Evolutionary conservation across 1,140 invertebrate species (phyloP).

Genomic region (Pseudomyrmex pallidus): DNA sequence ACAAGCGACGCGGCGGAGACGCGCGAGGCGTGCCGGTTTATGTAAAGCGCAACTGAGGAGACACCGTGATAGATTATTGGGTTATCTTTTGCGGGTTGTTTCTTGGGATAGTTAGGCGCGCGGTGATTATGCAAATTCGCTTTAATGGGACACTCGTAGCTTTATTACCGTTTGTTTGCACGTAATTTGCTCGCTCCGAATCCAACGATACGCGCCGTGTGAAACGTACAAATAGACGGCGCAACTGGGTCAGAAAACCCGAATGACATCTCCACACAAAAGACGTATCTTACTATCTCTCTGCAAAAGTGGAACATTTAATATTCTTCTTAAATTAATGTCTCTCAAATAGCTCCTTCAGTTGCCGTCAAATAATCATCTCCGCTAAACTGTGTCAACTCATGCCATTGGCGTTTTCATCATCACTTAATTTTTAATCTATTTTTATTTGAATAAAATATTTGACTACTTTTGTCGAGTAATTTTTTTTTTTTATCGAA

Average conservation of each 20-base stretch:
- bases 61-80: slow-evolving; percentile 53
- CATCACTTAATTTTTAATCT: no score
- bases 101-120: slow-evolving; percentile 62
- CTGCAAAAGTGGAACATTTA: not conserved
- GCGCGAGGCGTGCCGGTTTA: slow-evolving; percentile 11
- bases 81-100: slow-evolving; percentile 63
- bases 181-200: slow-evolving; percentile 36
- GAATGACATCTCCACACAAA: not conserved
- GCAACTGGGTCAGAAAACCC: slow-evolving; percentile 11
- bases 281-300: no score
- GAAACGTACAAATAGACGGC: slow-evolving; percentile 24
- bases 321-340: not conserved
- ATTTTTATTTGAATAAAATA: no score
- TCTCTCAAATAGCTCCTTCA: not conserved
- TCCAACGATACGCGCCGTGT: slow-evolving; percentile 31
- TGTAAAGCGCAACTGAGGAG: slow-evolving; percentile 11
- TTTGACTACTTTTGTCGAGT: no score
- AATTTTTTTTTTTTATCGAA: no score
- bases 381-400: no score
- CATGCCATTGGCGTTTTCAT: no score
- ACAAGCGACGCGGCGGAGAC: not conserved
- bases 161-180: slow-evolving; percentile 51
- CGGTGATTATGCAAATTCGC: slow-evolving; percentile 67
- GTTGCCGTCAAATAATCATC: no score
- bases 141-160: slow-evolving; percentile 52